Percentiles rank a stretch among this genome's conserved stretches.
These are phyloP conservation scores for Carassius gibelio DNA, from an alignment of 2,113 vertebrate species.

Conservation along the genomic window DNA sequence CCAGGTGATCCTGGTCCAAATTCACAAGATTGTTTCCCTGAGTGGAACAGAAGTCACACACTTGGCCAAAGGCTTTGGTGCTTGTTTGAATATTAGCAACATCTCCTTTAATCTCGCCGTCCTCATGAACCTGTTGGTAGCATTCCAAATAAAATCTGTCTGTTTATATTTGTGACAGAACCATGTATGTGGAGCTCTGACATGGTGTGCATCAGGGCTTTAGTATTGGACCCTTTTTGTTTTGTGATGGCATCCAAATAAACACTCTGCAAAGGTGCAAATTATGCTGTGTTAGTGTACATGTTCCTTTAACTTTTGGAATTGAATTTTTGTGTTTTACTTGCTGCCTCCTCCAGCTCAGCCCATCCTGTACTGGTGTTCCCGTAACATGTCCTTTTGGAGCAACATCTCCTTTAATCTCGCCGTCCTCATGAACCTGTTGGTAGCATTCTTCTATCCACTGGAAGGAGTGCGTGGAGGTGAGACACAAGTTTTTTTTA, in stretches of 20 bases:
- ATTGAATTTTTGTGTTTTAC: not conserved
- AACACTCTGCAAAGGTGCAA: not conserved
- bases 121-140: conserved; percentile 96
- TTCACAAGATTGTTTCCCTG: not conserved
- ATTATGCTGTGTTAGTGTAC: not conserved
- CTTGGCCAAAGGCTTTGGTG: not conserved
- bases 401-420: conserved; percentile 98
- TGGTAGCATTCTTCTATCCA: conserved; percentile 97
- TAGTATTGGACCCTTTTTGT: not conserved
- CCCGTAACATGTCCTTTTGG: conserved; percentile 99
- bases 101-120: conserved; percentile 98
- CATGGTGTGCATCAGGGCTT: not conserved
- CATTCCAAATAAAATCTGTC: conserved; percentile 61
- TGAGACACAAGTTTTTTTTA: too few species aligned
- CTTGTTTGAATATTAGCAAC: conserved; percentile 67
- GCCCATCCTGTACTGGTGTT: conserved; percentile 96
- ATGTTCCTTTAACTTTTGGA: not conserved
- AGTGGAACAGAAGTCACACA: not conserved
- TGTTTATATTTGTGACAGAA: not conserved
- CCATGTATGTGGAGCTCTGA: not conserved
- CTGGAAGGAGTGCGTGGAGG: conserved; percentile 87
- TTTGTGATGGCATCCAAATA: not conserved
- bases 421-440: conserved; percentile 97
- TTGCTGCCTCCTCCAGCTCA: conserved; percentile 79
- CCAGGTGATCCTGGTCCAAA: too few species aligned